These are phyloP conservation scores for Petroica traversi DNA, from an alignment of 2,113 vertebrate genomes.

Conservation along the genomic window DNA sequence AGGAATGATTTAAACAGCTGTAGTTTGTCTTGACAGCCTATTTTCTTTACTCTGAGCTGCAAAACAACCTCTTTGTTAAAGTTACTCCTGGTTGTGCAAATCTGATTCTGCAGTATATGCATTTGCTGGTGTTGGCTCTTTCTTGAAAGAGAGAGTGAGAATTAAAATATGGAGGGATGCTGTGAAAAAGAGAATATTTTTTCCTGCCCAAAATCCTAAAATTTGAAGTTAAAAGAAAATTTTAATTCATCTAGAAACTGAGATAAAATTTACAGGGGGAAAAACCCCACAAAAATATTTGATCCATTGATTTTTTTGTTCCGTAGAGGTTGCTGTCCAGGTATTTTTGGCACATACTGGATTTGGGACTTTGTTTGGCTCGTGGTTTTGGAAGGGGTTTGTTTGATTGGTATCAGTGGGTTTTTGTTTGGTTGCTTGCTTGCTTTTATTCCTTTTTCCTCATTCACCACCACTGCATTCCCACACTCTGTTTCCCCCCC, in stretches of 20 bases:
- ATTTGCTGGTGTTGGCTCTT: background rate
- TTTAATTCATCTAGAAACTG: background rate
- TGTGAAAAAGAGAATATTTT: background rate
- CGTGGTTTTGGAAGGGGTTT: background rate
- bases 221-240: background rate
- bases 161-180: background rate
- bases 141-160: background rate
- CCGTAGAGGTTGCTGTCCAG: background rate
- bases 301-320: background rate
- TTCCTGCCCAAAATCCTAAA: background rate
- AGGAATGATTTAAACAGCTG: constrained; percentile 51
- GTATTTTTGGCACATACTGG: background rate
- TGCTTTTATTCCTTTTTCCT: background rate
- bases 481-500: too few relatives aligned
- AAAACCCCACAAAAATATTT: background rate
- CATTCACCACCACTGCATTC: background rate
- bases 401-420: fast-evolving
- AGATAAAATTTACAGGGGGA: background rate
- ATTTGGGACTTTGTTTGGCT: background rate
- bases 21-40: constrained; percentile 27
- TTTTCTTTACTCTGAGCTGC: constrained; percentile 41
- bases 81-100: constrained; percentile 22
- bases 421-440: background rate
- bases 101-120: background rate
- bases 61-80: constrained; percentile 13